Evolutionary conservation across 64 coral and sea anemone genomes (phyloP), one percentile per base, ranked within the genome.

Genomic region (Catalaphyllia jardinei): DNA sequence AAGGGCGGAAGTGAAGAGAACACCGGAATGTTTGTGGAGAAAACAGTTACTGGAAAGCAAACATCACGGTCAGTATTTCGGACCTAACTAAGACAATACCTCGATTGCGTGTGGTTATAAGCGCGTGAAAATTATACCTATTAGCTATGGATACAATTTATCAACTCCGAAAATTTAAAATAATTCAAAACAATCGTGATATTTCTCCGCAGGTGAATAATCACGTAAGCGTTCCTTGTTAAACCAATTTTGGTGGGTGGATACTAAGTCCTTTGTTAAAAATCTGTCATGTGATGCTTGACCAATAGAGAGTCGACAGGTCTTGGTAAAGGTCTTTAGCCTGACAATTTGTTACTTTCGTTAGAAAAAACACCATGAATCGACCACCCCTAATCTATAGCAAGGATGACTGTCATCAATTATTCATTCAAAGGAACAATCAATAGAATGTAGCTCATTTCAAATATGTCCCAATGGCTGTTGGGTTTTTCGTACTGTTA

Each of bases 401-500:
- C 63, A 85, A 85, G 29, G 20, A 24, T 51, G 29, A 63, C 18
- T 35, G 12, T 71, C 10, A 35, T 85, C 20, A 71, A 85, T 85
- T 85, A 85, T 85, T 85, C 38, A 85, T 85, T 15, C 81, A 69
- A 71, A 16, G 14, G 22, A 52, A 71, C 62, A 71, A 85, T 67
- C 46, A 63, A 67, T 85, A 85, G 81, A 85, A 85, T 85, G 81
- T 51, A 85, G 81, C 81, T 39, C 63, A 85, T 71, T 85, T 85
- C 81, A 85, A 85, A 85, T 85, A 85, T 85, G 81, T 85, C 63
- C 62, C 71, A 85, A 85, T 85, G 62, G 81, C 63, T 22, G 65
- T 85, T 29, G 5, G 8, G 63, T 51, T 71, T 85, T 9, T n/a
- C 42, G 62, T 71, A 49, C 81, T 71, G 18, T 69, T 71, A 12